Evolutionary conservation across 2,113 vertebrate genomes (phyloP), one percentile per base, ranked within the genome.

Genomic region (Macrotis lagotis): DNA sequence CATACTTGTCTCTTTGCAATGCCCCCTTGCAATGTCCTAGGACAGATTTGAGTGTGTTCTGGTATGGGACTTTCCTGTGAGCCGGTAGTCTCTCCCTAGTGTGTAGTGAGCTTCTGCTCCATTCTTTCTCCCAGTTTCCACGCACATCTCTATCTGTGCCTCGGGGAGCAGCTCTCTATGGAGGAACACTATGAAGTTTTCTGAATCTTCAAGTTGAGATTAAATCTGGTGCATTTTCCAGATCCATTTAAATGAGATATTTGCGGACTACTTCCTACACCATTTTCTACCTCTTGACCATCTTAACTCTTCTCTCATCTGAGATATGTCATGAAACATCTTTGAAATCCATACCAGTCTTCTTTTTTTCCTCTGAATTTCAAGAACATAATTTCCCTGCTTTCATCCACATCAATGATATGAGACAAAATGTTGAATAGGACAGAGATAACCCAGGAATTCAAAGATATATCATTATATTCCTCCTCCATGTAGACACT

Each of bases 351-450:
- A 44, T 44, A 4, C 66, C 37, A 83, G 16, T 83, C 8, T 83
- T 83, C 37, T 44, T 28, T 22, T 31, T 16, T n/a, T 19, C 37
- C 66, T 22, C 16, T n/a, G 37, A 74, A n/a, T n/a, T n/a, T n/a
- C 0, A n/a, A n/a, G 37, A 74, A 22, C 5, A 19, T n/a, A 2
- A 44, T 22, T 6, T 1, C 16, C 16, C n/a, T 83, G 16, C 16
- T 2, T 83, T 83, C 16, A 44, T 44, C 19, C 2, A 44, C 5
- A 44, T 83, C 66, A 44, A 22, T n/a, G 4, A 83, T 83, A n/a
- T 83, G n/a, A 44, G 66, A 44, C 16, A 66, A 37, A 66, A 37
- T 66, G 2, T 74, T 3, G 0, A 37, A 37, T 22, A 22, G 14
- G 5, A 2, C 16, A 83, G n/a, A 16, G n/a, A 44, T n/a, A 74